Percentiles rank a stretch among this genome's conserved stretches.
Conservation (phyloP, 2,113 vertebrate genomes). For the Amphilophus citrinellus region DNA sequence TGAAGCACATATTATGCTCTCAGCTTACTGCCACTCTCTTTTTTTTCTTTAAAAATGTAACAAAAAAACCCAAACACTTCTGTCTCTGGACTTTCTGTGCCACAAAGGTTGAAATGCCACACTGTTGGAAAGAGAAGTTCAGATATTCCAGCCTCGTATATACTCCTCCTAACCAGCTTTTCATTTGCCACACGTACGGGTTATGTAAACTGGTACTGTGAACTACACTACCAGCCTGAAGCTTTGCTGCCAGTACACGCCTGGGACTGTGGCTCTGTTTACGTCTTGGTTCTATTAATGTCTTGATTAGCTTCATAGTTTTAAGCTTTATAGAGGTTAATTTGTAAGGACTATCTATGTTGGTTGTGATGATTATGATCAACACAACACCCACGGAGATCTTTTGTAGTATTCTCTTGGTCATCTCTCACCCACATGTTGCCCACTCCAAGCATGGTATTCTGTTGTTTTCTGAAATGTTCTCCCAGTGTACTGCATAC, state of each 20-base stretch:
- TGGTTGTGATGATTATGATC: not conserved
- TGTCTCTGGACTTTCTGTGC: not conserved
- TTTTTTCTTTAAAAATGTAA: not conserved
- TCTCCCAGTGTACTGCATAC: not conserved
- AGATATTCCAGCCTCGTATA: not conserved
- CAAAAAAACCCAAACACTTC: not conserved
- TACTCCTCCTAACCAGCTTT: not conserved
- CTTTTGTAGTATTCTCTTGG: conserved; percentile 26
- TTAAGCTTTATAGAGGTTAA: not conserved
- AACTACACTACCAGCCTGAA: not conserved
- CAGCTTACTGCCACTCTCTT: not conserved
- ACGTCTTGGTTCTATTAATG: not conserved
- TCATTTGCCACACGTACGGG: not conserved
- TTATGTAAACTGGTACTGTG: conserved; percentile 25
- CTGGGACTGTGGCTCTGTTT: not conserved
- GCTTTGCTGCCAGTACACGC: conserved; percentile 2
- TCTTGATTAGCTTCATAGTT: not conserved
- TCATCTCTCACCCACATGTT: conserved; percentile 32
- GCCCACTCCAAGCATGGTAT: conserved; percentile 10
- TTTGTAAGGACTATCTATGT: conserved; percentile 2
- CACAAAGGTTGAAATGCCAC: not conserved
- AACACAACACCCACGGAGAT: not conserved
- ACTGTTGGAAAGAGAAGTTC: not conserved
- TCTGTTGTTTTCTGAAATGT: conserved; percentile 9
- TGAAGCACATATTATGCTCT: conserved; percentile 19